A percentile compares a stretch with the other conserved stretches of the same genome.
Conservation (phyloP, 2,888 invertebrate genomes). For the Dynastes grantii region DNA sequence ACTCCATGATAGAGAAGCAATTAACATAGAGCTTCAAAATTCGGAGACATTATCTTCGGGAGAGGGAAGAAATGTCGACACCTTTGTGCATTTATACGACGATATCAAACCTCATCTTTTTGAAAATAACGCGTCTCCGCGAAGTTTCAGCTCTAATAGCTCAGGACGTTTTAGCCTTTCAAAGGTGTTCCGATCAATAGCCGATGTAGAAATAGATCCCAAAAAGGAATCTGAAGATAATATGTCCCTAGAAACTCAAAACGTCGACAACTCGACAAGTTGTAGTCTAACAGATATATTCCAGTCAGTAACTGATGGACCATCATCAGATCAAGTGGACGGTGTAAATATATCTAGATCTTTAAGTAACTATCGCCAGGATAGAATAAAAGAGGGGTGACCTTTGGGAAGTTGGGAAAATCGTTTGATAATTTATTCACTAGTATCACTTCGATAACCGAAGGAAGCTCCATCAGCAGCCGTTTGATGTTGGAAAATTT, state of each 20-base stretch:
- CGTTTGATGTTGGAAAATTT: slow-evolving; percentile 16
- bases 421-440: slow-evolving; percentile 4
- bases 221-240: too few relatives aligned
- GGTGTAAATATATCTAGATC: background rate
- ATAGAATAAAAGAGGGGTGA: background rate
- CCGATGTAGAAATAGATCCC: too few relatives aligned
- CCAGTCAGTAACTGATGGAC: too few relatives aligned
- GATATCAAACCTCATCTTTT: background rate
- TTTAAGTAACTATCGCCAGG: background rate
- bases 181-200: too few relatives aligned
- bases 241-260: background rate
- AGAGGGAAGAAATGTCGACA: background rate
- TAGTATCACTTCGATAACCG: background rate
- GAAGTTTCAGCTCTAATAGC: too few relatives aligned
- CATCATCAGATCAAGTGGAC: background rate
- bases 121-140: background rate
- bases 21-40: too few relatives aligned
- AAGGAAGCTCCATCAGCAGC: background rate
- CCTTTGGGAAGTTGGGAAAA: background rate
- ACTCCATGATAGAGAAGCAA: too few relatives aligned
- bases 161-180: too few relatives aligned
- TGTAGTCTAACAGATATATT: too few relatives aligned
- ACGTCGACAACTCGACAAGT: too few relatives aligned
- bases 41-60: background rate
- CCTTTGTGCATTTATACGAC: background rate